Base-by-base conservation (phyloP, 2,113 vertebrate genomes). In the Turnix velox region DNA sequence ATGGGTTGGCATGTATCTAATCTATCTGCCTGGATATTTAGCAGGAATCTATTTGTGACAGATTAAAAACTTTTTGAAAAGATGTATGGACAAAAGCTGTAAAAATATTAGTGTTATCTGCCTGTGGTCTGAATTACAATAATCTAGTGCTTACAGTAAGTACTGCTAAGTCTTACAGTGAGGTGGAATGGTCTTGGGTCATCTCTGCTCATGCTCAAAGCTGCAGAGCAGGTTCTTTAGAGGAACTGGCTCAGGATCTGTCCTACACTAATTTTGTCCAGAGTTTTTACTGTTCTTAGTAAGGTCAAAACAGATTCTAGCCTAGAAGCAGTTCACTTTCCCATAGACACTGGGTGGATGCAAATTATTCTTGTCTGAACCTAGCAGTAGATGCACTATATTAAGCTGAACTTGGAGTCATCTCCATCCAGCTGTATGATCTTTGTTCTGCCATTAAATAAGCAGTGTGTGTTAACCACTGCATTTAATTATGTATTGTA, bases 31-130 rank as follows among this genome's bases (percentile, higher is more conserved):
- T 80, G 66, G 76, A 77, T 80, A 54, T 74, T 93, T 93, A 73
- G 42, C 51, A 83, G 80, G 31, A 30, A 90, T 23, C 88, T 42
- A 49, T 27, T 92, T 0, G 0, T 74, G 51, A 74, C 51, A 84
- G 72, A 69, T 82, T 85, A 83, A 83, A 90, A 93, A 61, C 14
- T 24, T 87, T 52, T 87, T 52, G 12, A 49, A 68, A 80, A 82
- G 25, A 40, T 54, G 31, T 11, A 40, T 17, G 33, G 45, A 58
- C 5, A 77, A 48, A 84, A 76, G 1, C 1, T 1, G 31, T 12
- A 11, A 87, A 88, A 17, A 33, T 14, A 72, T 0, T 5, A 68
- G 6, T 15, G 87, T 75, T 88, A 40, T 75, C 15, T 92, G 22
- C 5, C 24, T 45, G 10, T 48, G 7, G 4, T 75, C 31, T 48